phyloP scores from a whole-genome alignment of 2,888 invertebrate species.

The Ceramica pisi region DNA sequence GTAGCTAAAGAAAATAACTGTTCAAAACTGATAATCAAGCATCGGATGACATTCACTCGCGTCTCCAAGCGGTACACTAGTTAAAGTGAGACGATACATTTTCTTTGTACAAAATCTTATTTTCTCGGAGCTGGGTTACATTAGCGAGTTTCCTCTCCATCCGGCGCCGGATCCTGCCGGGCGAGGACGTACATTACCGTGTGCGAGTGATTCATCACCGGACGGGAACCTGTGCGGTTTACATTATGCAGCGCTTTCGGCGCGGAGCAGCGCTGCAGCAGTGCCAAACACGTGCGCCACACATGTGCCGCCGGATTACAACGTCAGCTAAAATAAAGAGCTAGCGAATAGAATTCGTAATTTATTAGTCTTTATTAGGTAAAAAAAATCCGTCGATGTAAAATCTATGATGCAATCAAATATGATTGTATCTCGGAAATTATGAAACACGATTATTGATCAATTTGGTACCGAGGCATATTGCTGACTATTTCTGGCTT shows the following conservation, averaged over 20 bases:
- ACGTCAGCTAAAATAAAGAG: not conserved
- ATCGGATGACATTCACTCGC: not conserved
- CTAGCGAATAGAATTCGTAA: not conserved
- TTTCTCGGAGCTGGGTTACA: constrained; percentile 34
- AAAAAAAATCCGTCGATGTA: not conserved
- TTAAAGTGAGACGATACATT: constrained; percentile 7
- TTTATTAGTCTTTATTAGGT: no score
- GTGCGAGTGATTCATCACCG: constrained; percentile 50
- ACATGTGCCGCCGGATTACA: not conserved
- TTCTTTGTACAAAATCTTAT: constrained; percentile 27
- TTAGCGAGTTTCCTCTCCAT: constrained; percentile 37
- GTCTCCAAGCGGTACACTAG: not conserved
- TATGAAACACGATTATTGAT: no score
- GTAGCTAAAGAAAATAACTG: not conserved
- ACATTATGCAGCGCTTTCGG: constrained; percentile 34
- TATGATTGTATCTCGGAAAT: not conserved
- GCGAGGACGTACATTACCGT: constrained; percentile 27
- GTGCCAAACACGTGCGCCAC: constrained; percentile 17
- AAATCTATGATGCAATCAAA: not conserved
- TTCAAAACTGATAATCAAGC: not conserved
- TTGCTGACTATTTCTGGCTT: not conserved
- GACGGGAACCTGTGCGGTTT: constrained; percentile 39
- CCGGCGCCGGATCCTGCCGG: constrained; percentile 25
- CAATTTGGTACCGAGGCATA: no score
- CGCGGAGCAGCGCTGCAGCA: not conserved